phyloP scores from a whole-genome alignment of 1,140 invertebrate genomes.

The Scaptomyza pallida region DNA sequence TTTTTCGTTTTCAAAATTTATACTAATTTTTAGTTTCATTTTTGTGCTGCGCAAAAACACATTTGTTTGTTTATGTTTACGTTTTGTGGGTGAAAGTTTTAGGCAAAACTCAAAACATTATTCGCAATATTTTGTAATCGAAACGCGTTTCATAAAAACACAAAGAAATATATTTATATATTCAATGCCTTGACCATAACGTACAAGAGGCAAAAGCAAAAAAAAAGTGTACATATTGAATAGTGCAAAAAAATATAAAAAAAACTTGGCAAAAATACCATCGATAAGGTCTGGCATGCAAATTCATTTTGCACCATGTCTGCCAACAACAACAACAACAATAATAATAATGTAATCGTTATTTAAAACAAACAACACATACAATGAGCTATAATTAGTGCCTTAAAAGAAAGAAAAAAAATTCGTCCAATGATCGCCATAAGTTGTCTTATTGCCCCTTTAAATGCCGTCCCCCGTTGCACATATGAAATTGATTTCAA shows the following conservation, averaged over 20 bases:
- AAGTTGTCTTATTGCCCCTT: conserved; percentile 36
- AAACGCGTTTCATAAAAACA: conserved; percentile 44
- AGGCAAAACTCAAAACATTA: no score
- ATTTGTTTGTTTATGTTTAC: conserved; percentile 15
- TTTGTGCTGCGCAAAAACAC: conserved; percentile 1
- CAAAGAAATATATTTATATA: conserved; percentile 37
- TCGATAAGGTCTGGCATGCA: conserved; percentile 47
- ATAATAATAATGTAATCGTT: conserved; percentile 29
- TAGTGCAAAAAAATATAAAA: conserved; percentile 14
- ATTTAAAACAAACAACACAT: not conserved
- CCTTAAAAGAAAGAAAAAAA: conserved; percentile 7
- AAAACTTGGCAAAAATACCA: conserved; percentile 18
- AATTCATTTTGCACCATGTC: conserved; percentile 38
- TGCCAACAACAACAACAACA: conserved; percentile 1
- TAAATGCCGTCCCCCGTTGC: conserved; percentile 11
- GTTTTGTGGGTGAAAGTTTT: conserved; percentile 67
- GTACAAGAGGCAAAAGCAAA: conserved; percentile 15
- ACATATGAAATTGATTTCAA: conserved; percentile 33
- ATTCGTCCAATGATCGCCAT: conserved; percentile 18
- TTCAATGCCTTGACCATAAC: conserved; percentile 79
- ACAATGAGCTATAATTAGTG: conserved; percentile 32
- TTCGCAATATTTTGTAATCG: conserved; percentile 55
- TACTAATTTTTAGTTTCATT: conserved; percentile 49
- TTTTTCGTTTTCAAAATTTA: no score
- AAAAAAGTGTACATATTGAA: conserved; percentile 43